These are phyloP conservation scores for Drosophila virilis DNA, from an alignment of 1,140 invertebrate genomes.

Conservation along the genomic window DNA sequence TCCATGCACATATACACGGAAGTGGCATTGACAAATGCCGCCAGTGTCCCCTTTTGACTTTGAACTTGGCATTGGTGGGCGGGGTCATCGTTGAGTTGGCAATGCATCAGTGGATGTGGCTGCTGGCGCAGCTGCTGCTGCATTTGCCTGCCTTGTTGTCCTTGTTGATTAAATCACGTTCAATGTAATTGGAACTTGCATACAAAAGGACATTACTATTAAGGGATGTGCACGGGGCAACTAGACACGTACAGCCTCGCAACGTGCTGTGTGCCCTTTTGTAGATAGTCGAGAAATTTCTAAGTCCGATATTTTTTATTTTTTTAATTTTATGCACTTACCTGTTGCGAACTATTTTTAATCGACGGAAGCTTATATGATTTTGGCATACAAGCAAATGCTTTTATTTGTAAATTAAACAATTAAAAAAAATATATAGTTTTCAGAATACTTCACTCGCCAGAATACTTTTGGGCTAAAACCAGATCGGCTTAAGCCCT, in stretches of 20 bases:
- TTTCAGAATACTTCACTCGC: no score
- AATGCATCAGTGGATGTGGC: slow-evolving; percentile 30
- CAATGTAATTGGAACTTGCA: slow-evolving; percentile 77
- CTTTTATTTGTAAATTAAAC: no score
- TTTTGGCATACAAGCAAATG: no score
- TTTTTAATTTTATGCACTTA: background rate
- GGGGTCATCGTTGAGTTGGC: slow-evolving; percentile 38
- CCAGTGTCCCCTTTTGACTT: slow-evolving; percentile 58
- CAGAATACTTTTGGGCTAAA: no score
- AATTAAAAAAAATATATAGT: no score
- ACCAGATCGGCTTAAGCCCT: no score
- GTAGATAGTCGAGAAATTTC: background rate
- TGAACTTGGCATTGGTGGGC: slow-evolving; percentile 45
- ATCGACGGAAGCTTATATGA: no score
- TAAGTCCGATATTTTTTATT: background rate
- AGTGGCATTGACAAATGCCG: slow-evolving; percentile 61
- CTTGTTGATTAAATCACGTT: slow-evolving; percentile 77
- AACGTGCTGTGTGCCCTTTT: slow-evolving; percentile 11
- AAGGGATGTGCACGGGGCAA: slow-evolving; percentile 23
- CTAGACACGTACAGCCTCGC: background rate
- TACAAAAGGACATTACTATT: slow-evolving; percentile 73
- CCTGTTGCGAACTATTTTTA: background rate
- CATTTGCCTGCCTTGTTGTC: slow-evolving; percentile 57
- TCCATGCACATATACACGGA: slow-evolving; percentile 28
- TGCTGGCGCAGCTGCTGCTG: slow-evolving; percentile 34